A percentile compares a stretch with the other conserved stretches of the same genome.
These are phyloP conservation scores for Dipodomys stephensi DNA, from an alignment of 2,113 vertebrate genomes.

Conservation along the genomic window DNA sequence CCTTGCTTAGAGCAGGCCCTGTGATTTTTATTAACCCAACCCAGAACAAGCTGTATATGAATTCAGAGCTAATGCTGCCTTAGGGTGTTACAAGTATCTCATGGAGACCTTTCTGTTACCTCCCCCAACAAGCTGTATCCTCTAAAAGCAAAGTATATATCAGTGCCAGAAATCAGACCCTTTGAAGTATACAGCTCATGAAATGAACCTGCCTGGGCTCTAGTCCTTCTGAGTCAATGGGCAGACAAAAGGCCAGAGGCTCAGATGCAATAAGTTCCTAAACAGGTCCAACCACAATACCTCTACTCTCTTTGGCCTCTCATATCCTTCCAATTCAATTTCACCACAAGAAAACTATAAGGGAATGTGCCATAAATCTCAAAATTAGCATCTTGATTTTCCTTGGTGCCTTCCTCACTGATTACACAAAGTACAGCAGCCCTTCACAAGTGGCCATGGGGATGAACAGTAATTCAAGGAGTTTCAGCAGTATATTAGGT, in stretches of 20 bases:
- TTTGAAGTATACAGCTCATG: constrained; percentile 64
- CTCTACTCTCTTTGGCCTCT: constrained; percentile 22
- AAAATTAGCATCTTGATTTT: neutral
- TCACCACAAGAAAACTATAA: constrained; percentile 5
- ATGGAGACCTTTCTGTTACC: constrained; percentile 7
- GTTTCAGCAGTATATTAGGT: neutral
- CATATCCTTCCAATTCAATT: constrained; percentile 29
- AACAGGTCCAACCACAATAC: constrained; percentile 37
- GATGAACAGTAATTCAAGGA: neutral
- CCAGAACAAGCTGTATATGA: constrained; percentile 44
- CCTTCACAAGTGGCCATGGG: neutral
- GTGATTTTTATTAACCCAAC: constrained; percentile 21
- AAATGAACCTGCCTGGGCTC: constrained; percentile 49
- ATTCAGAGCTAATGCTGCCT: constrained; percentile 56
- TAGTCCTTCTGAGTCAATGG: constrained; percentile 64
- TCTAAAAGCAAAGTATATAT: constrained; percentile 21
- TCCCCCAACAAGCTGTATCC: neutral
- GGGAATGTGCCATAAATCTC: neutral
- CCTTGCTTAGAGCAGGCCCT: neutral
- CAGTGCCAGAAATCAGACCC: constrained; percentile 65
- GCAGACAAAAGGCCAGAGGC: constrained; percentile 38
- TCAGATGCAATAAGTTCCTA: constrained; percentile 65
- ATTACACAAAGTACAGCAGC: neutral
- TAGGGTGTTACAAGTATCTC: constrained; percentile 48
- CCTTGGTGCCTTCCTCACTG: neutral